Conservation (phyloP, 2,113 vertebrate species). For the Python bivittatus region DNA sequence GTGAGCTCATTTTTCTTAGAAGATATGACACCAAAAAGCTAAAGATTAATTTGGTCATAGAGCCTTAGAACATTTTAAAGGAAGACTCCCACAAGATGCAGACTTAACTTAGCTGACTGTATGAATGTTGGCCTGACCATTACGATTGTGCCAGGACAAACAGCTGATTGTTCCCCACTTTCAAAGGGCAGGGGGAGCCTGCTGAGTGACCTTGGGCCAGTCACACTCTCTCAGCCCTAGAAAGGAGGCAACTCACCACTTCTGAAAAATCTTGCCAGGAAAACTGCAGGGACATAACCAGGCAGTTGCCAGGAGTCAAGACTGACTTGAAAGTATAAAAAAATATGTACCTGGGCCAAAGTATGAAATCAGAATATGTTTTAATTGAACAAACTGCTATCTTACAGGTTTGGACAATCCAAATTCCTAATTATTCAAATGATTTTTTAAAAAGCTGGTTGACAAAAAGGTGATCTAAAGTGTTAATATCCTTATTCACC, state of each 20-base stretch:
- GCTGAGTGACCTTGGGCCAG: neutral
- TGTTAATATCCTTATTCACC: too few species aligned
- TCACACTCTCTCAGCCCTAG: neutral
- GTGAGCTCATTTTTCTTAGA: neutral
- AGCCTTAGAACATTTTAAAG: neutral
- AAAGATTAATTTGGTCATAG: neutral
- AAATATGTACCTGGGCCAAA: too few species aligned
- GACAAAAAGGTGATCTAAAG: too few species aligned
- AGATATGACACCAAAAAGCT: neutral
- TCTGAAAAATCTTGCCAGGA: neutral
- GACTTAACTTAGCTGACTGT: neutral
- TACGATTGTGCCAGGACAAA: too few species aligned
- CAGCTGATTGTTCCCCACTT: too few species aligned
- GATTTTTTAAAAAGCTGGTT: too few species aligned
- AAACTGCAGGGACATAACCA: neutral
- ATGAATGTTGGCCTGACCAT: neutral
- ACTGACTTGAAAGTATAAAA: neutral
- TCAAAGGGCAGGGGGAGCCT: neutral
- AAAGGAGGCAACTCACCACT: neutral
- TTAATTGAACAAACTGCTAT: too few species aligned
- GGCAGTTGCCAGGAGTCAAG: neutral
- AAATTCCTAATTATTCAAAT: too few species aligned
- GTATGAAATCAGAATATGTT: too few species aligned
- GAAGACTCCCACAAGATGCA: neutral
- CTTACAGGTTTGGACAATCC: too few species aligned